These are phyloP conservation scores for Chrysolina haemoptera DNA, from an alignment of 2,888 invertebrate genomes.

Conservation along the genomic window DNA sequence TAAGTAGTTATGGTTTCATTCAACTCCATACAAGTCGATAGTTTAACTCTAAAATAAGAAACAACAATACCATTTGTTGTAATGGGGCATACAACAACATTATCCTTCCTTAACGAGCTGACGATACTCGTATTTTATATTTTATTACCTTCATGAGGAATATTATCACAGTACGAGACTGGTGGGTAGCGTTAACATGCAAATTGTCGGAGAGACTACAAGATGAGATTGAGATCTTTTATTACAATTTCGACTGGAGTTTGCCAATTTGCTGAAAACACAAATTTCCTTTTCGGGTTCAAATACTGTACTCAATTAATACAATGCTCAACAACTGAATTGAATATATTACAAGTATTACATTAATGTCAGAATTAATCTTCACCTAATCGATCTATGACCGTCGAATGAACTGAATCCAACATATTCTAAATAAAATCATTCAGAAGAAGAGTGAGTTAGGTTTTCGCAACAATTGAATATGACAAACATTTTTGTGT, in stretches of 20 bases:
- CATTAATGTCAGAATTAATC: no score
- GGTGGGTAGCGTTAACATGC: background rate
- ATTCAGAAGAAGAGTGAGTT: no score
- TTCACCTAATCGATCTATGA: no score
- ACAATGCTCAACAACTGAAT: no score
- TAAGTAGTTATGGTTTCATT: background rate
- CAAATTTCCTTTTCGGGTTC: background rate
- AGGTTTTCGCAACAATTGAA: no score
- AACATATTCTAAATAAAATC: no score
- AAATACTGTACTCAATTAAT: background rate
- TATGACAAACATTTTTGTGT: no score
- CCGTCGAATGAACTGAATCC: no score
- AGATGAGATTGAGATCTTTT: background rate
- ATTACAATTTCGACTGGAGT: background rate
- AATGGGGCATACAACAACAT: conserved; percentile 4
- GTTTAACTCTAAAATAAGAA: background rate
- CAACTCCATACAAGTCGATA: background rate
- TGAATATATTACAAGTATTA: no score
- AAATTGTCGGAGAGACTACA: background rate
- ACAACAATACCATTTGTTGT: background rate
- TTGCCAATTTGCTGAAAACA: background rate
- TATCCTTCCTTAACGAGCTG: background rate
- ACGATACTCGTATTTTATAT: background rate
- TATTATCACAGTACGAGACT: background rate
- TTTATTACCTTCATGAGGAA: background rate